phyloP scores from a whole-genome alignment of 2,797 vertebrate genomes.

The Sphaeramia orbicularis region DNA sequence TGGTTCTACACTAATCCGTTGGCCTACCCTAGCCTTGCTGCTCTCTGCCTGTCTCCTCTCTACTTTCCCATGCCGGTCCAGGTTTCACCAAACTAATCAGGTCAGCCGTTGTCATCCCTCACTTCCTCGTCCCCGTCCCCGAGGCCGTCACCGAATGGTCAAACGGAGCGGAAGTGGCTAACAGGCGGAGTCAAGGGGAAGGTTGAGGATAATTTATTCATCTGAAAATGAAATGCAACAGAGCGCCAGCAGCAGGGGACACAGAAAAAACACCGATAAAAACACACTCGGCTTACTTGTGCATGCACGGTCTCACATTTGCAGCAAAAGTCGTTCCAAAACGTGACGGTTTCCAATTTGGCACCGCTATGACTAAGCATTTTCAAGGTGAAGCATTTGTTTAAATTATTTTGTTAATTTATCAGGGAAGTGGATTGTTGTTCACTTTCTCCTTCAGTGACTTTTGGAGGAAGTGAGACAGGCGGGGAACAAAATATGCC shows the following conservation, averaged over 20 bases:
- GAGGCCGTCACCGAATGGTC: slow-evolving; percentile 11
- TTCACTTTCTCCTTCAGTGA: slow-evolving; percentile 47
- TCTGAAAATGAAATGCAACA: slow-evolving; percentile 18
- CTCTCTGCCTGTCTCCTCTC: slow-evolving; percentile 6
- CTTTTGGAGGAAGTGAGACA: slow-evolving; percentile 14
- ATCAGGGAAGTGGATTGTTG: slow-evolving; percentile 31
- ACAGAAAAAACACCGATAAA: not conserved
- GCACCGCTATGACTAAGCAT: slow-evolving; percentile 1
- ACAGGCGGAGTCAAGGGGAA: slow-evolving; percentile 26
- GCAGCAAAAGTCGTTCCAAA: not conserved
- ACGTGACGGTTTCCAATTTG: not conserved
- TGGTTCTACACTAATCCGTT: too few species aligned
- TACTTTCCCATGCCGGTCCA: slow-evolving; percentile 42
- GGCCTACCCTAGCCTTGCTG: too few species aligned
- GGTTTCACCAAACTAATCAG: slow-evolving; percentile 32
- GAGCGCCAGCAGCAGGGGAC: not conserved
- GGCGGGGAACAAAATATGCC: slow-evolving; percentile 1
- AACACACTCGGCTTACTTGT: not conserved
- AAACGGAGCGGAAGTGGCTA: slow-evolving; percentile 4
- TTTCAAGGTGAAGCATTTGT: slow-evolving; percentile 52
- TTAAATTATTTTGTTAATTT: slow-evolving; percentile 39
- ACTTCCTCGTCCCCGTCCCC: not conserved
- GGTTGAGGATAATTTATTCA: slow-evolving; percentile 23
- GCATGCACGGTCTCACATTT: not conserved
- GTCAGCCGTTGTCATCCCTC: slow-evolving; percentile 20